phyloP scores from a whole-genome alignment of 2,797 vertebrate species.

The Tapirus indicus region DNA sequence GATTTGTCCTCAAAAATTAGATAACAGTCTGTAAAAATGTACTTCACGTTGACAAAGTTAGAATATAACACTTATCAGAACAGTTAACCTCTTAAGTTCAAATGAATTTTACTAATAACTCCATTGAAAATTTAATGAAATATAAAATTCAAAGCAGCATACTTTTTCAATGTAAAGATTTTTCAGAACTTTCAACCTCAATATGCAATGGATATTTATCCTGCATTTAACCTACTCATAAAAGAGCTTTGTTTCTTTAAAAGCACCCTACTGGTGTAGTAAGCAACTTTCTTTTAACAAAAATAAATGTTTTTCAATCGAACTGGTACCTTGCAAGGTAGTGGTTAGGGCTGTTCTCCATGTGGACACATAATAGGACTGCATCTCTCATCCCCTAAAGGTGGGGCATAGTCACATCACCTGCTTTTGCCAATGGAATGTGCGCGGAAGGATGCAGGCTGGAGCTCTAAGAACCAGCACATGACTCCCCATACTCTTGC shows the following conservation, averaged over 20 bases:
- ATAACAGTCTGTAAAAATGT: slow-evolving; percentile 4
- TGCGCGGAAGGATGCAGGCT: not conserved
- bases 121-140: not conserved
- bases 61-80: not conserved
- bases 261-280: not conserved
- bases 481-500: not conserved
- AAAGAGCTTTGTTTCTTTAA: not conserved
- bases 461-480: too few relatives aligned
- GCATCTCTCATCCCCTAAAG: not conserved
- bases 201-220: not conserved
- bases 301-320: not conserved
- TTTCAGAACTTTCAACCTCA: slow-evolving; percentile 23
- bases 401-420: not conserved
- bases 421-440: not conserved
- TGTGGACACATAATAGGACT: not conserved
- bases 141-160: not conserved
- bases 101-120: not conserved
- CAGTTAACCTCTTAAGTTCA: not conserved
- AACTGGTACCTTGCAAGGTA: not conserved
- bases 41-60: not conserved
- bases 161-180: not conserved
- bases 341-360: not conserved
- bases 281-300: not conserved
- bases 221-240: not conserved
- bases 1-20: slow-evolving; percentile 5